Evolutionary conservation across 1,140 invertebrate genomes (phyloP).

Genomic region (Theocolax elegans): DNA sequence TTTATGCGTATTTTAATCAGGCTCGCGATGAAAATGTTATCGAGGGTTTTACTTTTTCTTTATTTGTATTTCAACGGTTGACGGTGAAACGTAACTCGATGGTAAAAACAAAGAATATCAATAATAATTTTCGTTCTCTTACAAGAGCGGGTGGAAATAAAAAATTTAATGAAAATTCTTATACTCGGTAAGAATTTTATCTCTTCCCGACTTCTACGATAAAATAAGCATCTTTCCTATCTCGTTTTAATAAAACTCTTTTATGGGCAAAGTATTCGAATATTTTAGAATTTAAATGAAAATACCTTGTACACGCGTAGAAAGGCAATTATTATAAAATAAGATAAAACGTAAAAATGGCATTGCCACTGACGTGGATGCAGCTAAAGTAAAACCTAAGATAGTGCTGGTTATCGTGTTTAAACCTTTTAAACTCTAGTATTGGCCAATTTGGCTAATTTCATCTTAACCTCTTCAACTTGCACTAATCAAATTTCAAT

Average conservation of each 20-base stretch:
- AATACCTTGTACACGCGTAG: not conserved
- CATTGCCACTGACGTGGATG: too few relatives aligned
- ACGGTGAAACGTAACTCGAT: too few relatives aligned
- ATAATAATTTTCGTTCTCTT: not conserved
- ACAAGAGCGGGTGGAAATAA: too few relatives aligned
- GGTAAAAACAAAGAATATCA: not conserved
- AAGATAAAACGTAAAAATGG: not conserved
- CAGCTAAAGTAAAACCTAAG: not conserved
- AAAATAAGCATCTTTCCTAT: not conserved
- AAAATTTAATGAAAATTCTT: conserved; percentile 2
- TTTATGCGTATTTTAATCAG: conserved; percentile 2
- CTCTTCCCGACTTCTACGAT: too few relatives aligned
- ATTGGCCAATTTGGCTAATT: conserved; percentile 15
- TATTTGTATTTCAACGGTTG: too few relatives aligned
- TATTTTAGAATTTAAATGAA: not conserved
- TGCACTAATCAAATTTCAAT: conserved; percentile 20
- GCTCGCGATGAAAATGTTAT: not conserved
- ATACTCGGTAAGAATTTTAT: not conserved
- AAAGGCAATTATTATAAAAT: not conserved
- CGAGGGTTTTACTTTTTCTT: not conserved
- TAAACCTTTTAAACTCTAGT: not conserved
- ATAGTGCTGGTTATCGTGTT: not conserved
- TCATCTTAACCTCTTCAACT: conserved; percentile 5
- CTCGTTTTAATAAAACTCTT: not conserved
- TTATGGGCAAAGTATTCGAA: conserved; percentile 1